Conservation (phyloP, 2,113 vertebrate species). For the Clarias macrocephalus region DNA sequence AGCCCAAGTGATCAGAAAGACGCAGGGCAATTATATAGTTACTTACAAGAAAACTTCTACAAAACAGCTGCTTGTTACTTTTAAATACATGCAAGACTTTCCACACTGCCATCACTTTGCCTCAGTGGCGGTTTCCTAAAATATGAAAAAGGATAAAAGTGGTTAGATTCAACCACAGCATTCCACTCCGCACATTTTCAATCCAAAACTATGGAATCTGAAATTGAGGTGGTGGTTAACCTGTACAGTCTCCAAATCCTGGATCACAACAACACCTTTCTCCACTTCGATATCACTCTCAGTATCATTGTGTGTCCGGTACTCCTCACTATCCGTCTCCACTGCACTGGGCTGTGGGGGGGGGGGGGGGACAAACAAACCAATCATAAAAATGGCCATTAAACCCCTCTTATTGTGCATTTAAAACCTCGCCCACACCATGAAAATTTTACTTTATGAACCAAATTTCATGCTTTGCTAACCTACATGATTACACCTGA, state of each 20-base stretch:
- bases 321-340: slow-evolving; percentile 78
- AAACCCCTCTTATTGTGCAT: too few relatives aligned
- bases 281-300: slow-evolving; percentile 76
- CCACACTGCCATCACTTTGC: not conserved
- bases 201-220: not conserved
- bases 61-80: not conserved
- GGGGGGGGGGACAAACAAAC: too few relatives aligned
- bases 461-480: not conserved
- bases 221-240: not conserved
- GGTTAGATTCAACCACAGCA: not conserved
- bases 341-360: slow-evolving; percentile 71
- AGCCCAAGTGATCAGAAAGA: not conserved
- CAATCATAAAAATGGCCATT: not conserved
- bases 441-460: not conserved
- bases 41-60: not conserved
- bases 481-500: not conserved
- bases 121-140: not conserved
- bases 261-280: slow-evolving; percentile 53
- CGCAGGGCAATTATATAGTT: not conserved
- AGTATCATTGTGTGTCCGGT: slow-evolving; percentile 72
- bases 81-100: not conserved
- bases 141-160: not conserved
- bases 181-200: not conserved
- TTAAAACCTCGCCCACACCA: not conserved
- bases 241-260: slow-evolving; percentile 63